Conservation (phyloP, 2,113 vertebrate species). For the Calonectris borealis region DNA sequence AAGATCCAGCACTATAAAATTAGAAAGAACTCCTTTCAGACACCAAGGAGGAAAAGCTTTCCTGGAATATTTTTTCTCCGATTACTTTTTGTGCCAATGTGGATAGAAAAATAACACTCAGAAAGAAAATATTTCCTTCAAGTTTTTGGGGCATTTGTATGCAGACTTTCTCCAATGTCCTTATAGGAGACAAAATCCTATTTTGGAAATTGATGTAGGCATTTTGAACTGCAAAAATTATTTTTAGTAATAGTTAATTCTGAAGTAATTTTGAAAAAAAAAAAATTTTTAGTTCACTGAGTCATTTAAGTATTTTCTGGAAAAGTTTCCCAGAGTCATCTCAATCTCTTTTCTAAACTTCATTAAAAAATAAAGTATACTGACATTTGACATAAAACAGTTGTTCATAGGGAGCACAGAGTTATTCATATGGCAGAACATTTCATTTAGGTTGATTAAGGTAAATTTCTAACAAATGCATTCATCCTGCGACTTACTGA, state of each 20-base stretch:
- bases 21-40: background rate
- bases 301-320: background rate
- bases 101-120: background rate
- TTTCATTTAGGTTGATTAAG: background rate
- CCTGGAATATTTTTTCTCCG: background rate
- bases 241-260: background rate
- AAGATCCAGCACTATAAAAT: background rate
- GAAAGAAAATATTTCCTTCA: background rate
- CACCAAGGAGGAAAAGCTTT: background rate
- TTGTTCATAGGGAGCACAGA: background rate
- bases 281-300: too few relatives aligned
- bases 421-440: background rate
- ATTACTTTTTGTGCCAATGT: background rate
- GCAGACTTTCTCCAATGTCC: background rate
- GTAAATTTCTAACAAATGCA: background rate
- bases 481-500: background rate
- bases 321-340: background rate
- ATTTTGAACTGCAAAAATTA: background rate
- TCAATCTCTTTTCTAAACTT: background rate
- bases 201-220: background rate
- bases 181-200: background rate
- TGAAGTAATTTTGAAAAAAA: background rate
- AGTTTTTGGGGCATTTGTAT: background rate
- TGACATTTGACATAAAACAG: background rate
- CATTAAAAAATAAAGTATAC: background rate